phyloP scores from a whole-genome alignment of 2,888 invertebrate genomes.

The Metopia argyrocephala region DNA sequence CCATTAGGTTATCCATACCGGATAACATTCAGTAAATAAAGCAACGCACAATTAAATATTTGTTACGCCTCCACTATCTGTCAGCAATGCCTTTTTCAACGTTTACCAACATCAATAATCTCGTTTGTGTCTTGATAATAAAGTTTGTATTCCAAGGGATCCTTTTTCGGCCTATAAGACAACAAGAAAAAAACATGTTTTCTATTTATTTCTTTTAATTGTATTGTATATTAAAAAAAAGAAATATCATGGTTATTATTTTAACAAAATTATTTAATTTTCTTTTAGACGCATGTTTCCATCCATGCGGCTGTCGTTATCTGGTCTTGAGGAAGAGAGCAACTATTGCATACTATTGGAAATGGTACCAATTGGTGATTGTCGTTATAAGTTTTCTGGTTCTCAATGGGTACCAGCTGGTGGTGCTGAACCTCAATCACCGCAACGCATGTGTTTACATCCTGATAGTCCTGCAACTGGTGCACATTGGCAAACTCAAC shows the following conservation, averaged over 20 bases:
- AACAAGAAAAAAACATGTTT: constrained; percentile 30
- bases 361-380: constrained; percentile 86
- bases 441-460: constrained; percentile 88
- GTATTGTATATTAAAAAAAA: constrained; percentile 39
- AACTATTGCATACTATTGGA: constrained; percentile 91
- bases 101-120: constrained; percentile 11
- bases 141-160: constrained; percentile 14
- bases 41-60: constrained; percentile 75
- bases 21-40: neutral
- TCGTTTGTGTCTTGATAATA: constrained; percentile 38
- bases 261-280: constrained; percentile 20
- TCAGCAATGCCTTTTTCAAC: neutral
- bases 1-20: neutral
- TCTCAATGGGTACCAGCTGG: constrained; percentile 93
- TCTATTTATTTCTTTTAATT: constrained; percentile 22
- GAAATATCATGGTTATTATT: constrained; percentile 53
- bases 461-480: constrained; percentile 93
- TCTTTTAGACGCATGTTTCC: constrained; percentile 93
- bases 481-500: constrained; percentile 91
- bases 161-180: too few relatives aligned
- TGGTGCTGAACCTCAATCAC: constrained; percentile 90
- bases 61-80: constrained; percentile 70
- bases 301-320: constrained; percentile 86
- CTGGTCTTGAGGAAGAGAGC: constrained; percentile 88
- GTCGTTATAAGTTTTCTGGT: constrained; percentile 90